These are phyloP conservation scores for Brachyhypopomus gauderio DNA, from an alignment of 2,113 vertebrate species.

Conservation along the genomic window DNA sequence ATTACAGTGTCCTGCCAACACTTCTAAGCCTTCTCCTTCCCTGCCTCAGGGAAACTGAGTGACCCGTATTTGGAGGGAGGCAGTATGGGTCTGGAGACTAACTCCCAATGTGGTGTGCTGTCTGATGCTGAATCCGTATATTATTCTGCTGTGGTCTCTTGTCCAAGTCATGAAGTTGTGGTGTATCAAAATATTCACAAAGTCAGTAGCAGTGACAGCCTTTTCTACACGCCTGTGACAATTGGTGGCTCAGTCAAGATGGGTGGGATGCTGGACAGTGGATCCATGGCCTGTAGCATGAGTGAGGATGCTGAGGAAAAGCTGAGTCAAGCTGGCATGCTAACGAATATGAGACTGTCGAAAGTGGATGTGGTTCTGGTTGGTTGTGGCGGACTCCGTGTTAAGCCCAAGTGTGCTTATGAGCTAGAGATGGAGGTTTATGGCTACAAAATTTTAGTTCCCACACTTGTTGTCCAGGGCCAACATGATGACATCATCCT, in stretches of 20 bases:
- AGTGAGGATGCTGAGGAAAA: too few species aligned
- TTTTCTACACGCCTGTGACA: too few species aligned
- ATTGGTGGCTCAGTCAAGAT: too few species aligned
- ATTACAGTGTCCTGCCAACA: too few species aligned
- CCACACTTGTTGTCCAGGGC: neutral
- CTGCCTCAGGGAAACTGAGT: too few species aligned
- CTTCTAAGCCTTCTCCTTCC: too few species aligned
- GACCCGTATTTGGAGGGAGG: conserved; percentile 30
- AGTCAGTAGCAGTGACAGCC: too few species aligned
- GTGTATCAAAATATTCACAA: too few species aligned
- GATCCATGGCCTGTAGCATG: too few species aligned
- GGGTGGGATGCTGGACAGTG: too few species aligned
- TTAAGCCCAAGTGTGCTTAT: conserved; percentile 7
- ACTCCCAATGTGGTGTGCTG: conserved; percentile 22
- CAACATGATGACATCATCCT: conserved; percentile 32
- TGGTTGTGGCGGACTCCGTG: neutral
- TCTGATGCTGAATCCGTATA: conserved; percentile 19
- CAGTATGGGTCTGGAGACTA: neutral
- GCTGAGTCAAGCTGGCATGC: conserved; percentile 1
- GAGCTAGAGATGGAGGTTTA: conserved; percentile 13
- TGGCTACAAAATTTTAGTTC: conserved; percentile 1
- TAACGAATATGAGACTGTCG: neutral
- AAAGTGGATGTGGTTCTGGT: conserved; percentile 1
- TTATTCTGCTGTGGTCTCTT: neutral
- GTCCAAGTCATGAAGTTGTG: neutral